Base-by-base conservation (phyloP, 2,888 invertebrate genomes). In the Aphrophora alni region DNA sequence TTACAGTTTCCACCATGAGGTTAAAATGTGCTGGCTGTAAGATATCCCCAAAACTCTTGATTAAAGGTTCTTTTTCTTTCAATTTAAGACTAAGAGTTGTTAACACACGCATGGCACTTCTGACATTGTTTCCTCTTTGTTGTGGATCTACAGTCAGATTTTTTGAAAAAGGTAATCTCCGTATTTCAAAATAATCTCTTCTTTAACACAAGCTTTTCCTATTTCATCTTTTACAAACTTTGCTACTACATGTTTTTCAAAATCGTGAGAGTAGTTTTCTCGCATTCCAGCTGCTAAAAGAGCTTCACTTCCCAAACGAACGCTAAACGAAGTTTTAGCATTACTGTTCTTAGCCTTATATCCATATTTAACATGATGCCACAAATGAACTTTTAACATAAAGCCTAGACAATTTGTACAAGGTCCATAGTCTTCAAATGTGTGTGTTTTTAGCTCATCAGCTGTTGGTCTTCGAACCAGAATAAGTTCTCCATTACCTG, bases 81-180 rank as follows among this genome's bases (percentile, higher is more conserved):
- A 71, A 14, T 71, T 71, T 71, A 17, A 71, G 17, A 14, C 14
- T 26, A 24, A 71, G 17, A 4, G 14, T 26, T n/a, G 21, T 27
- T 26, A 71, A 27, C 24, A 27, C 17, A 17, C 71, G 17, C 21
- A 71, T 71, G 14, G 71, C 71, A 71, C 71, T 71, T 27, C 71
- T 71, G 14, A 71, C 71, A 71, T 71, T 71, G 26, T 71, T 25
- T 26, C 21, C 24, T 71, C 71, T 71, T 71, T 71, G 71, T 71
- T 71, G 71, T 17, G 21, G 17, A 24, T 14, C 27, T 21, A 71
- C 71, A 24, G 71, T 71, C 24, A 14, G 71, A 24, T 71, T 71
- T 24, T 71, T 71, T 71, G 71, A 24, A 71, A 71, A 24, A 71
- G 71, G 71, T 26, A 71, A 4, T 71, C 71, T 14, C 71, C 71